These are phyloP conservation scores for Eubasilissa splendida DNA, from an alignment of 2,888 invertebrate species.

Conservation along the genomic window DNA sequence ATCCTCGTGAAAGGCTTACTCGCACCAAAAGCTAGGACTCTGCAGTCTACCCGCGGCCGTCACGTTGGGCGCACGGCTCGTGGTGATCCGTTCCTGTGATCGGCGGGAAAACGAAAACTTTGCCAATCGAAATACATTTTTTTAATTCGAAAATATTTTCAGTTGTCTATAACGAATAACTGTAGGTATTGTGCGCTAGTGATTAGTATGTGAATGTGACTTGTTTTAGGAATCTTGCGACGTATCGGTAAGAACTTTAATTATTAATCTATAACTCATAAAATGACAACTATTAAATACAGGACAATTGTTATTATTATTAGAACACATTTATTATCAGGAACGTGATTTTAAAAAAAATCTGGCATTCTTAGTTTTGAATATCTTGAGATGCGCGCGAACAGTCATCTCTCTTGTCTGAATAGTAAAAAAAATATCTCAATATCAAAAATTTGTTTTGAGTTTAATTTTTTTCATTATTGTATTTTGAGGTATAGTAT, in stretches of 20 bases:
- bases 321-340: too few relatives aligned
- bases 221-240: not conserved
- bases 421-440: too few relatives aligned
- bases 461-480: too few relatives aligned
- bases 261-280: too few relatives aligned
- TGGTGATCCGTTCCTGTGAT: not conserved
- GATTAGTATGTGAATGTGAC: slow-evolving; percentile 4
- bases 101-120: slow-evolving; percentile 39
- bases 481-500: too few relatives aligned
- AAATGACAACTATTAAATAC: too few relatives aligned
- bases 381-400: too few relatives aligned
- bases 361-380: too few relatives aligned
- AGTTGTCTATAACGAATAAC: not conserved
- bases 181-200: not conserved
- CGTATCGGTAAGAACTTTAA: not conserved
- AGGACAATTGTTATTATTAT: too few relatives aligned
- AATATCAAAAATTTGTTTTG: too few relatives aligned
- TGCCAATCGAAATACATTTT: not conserved
- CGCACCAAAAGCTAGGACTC: not conserved
- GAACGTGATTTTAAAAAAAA: too few relatives aligned
- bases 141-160: not conserved
- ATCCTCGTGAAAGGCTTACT: not conserved
- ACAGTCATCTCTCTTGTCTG: too few relatives aligned
- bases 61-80: slow-evolving; percentile 31
- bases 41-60: slow-evolving; percentile 47